Evolutionary conservation across 2,888 invertebrate genomes (phyloP), one percentile per base, ranked within the genome.

Genomic region (Boloria euphrosyne): DNA sequence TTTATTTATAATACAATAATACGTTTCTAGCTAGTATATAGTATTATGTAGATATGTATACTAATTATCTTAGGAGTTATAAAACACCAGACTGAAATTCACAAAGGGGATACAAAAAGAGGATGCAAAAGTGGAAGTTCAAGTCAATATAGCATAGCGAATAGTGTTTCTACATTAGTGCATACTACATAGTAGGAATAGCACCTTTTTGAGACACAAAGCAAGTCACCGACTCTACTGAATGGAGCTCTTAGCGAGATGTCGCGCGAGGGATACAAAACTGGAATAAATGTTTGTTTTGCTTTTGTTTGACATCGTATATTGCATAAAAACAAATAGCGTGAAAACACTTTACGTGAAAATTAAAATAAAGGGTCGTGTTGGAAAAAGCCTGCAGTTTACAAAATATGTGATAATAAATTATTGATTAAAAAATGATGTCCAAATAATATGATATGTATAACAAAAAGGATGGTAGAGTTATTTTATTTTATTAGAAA

Each of bases 201-300:
- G 62, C 62, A 68, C 54, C 58, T 61, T 65, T 65, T 61, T 53
- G 55, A 57, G 62, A 62, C 62, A 66, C 68, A 70, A 70, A 70
- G 68, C 50, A 65, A 65, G 65, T 65, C 65, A 60, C 51, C 62
- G 44, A 49, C 44, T 55, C n/a, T 47, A 7, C 38, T 70, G 70
- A 70, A 62, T 55, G 59, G 70, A 27, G 62, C 67, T 70, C 60
- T 67, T 57, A 59, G 62, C 53, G 60, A 66, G 64, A 64, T 38
- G 64, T 57, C 57, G 63, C 58, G 49, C 58, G 58, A 27, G 57
- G 52, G 55, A 53, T 27, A 58, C 31, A 67, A 67, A 67, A 67
- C 59, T 54, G 44, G 65, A 60, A 59, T 54, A 62, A 66, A 60
- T 52, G 60, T 63, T 55, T 57, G 55, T 62, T 57, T 62, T 55